phyloP scores from a whole-genome alignment of 2,888 invertebrate genomes.

The Athripsodes cinereus region DNA sequence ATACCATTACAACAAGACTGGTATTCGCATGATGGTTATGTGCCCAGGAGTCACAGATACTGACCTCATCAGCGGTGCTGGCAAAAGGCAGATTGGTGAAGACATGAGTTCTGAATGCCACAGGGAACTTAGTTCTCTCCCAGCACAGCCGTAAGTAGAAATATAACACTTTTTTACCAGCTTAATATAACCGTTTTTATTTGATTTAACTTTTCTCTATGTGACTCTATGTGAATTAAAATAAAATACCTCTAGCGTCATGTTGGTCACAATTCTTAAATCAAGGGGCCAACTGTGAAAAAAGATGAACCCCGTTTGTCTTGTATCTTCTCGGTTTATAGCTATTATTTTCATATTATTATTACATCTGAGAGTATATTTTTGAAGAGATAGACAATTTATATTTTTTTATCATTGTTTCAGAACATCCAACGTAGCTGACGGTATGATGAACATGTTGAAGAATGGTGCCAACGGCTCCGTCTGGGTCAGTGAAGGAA shows the following conservation, averaged over 20 bases:
- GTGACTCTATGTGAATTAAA: too few relatives aligned
- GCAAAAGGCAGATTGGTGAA: slow-evolving; percentile 25
- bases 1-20: slow-evolving; percentile 41
- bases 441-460: slow-evolving; percentile 36
- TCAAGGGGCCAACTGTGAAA: too few relatives aligned
- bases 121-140: slow-evolving; percentile 30
- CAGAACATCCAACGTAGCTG: slow-evolving; percentile 32
- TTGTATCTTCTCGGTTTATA: too few relatives aligned
- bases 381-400: too few relatives aligned
- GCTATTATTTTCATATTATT: too few relatives aligned
- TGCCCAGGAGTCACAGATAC: slow-evolving; percentile 51
- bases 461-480: slow-evolving; percentile 44
- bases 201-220: too few relatives aligned
- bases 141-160: slow-evolving; percentile 35
- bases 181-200: too few relatives aligned
- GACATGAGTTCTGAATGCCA: slow-evolving; percentile 27
- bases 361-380: too few relatives aligned
- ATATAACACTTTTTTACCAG: too few relatives aligned
- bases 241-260: too few relatives aligned
- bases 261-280: too few relatives aligned
- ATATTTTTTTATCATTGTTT: background rate
- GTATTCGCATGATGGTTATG: slow-evolving; percentile 48
- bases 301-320: too few relatives aligned
- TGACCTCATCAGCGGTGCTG: slow-evolving; percentile 32
- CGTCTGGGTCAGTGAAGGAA: slow-evolving; percentile 48